These are phyloP conservation scores for Nezara viridula DNA, from an alignment of 2,888 invertebrate species.

Conservation along the genomic window DNA sequence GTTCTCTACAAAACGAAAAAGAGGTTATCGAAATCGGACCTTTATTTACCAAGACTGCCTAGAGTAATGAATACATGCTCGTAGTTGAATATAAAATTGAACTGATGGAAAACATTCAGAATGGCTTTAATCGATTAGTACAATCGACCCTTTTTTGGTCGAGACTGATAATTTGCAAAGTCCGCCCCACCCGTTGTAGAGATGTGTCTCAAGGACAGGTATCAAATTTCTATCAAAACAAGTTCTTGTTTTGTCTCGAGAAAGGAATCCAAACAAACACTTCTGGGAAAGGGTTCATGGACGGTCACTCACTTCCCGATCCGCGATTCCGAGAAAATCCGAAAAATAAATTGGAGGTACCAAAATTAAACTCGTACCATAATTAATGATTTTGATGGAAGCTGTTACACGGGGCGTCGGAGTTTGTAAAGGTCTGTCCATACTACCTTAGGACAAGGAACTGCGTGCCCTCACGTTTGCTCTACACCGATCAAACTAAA, in stretches of 20 bases:
- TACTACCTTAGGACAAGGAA: neutral
- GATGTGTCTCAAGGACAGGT: constrained; percentile 9
- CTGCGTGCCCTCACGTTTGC: neutral
- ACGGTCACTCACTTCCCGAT: neutral
- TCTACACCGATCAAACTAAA: neutral
- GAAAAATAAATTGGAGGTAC: neutral
- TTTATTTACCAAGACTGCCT: too few relatives aligned
- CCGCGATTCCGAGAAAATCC: neutral
- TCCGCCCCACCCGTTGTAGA: neutral
- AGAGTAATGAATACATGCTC: too few relatives aligned
- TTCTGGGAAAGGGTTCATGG: neutral
- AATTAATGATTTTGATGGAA: neutral
- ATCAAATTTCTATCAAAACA: neutral
- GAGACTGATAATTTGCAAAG: neutral
- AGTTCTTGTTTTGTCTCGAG: constrained; percentile 15
- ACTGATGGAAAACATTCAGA: neutral
- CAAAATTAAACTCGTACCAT: neutral
- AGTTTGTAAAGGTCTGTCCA: neutral
- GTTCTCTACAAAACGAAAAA: too few relatives aligned
- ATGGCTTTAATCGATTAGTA: neutral
- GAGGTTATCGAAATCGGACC: too few relatives aligned
- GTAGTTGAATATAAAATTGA: too few relatives aligned
- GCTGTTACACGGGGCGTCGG: neutral
- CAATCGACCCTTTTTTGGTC: neutral
- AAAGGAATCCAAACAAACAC: constrained; percentile 25